phyloP scores from a whole-genome alignment of 2,113 vertebrate species.

The Podarcis muralis region DNA sequence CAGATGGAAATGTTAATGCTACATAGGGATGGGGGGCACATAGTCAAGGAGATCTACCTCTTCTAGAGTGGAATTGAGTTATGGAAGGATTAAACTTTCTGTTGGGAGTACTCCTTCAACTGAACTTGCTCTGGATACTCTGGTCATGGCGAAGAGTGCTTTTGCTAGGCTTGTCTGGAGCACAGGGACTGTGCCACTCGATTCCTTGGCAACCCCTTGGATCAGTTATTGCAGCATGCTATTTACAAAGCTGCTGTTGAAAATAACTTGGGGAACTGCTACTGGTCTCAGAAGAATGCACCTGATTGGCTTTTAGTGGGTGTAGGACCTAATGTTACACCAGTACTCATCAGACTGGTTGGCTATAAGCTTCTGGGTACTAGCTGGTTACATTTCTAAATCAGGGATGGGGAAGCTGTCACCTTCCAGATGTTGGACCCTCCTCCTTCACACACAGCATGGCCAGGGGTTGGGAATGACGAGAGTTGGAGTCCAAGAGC shows the following conservation, averaged over 20 bases:
- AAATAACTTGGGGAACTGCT: not conserved
- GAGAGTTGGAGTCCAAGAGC: not conserved
- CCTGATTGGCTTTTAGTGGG: not conserved
- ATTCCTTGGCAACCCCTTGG: not conserved
- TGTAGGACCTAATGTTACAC: not conserved
- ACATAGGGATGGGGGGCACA: too few relatives aligned
- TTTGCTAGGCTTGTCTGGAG: constrained; percentile 2
- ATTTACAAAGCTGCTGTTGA: not conserved
- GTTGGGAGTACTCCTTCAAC: constrained; percentile 40
- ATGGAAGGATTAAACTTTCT: constrained; percentile 14
- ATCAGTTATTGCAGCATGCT: not conserved
- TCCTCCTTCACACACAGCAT: not conserved
- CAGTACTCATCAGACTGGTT: too few relatives aligned
- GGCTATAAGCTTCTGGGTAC: too few relatives aligned
- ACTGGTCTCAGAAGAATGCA: not conserved
- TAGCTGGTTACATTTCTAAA: too few relatives aligned
- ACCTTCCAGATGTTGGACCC: too few relatives aligned
- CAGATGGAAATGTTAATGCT: not conserved
- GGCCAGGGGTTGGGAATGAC: not conserved
- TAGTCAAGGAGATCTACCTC: not conserved
- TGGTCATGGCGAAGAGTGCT: not conserved
- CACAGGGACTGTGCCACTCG: not conserved
- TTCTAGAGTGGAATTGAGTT: not conserved
- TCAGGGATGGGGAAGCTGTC: too few relatives aligned
- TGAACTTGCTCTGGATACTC: not conserved